phyloP scores from a whole-genome alignment of 1,140 invertebrate genomes.

The Drosophila miranda region DNA sequence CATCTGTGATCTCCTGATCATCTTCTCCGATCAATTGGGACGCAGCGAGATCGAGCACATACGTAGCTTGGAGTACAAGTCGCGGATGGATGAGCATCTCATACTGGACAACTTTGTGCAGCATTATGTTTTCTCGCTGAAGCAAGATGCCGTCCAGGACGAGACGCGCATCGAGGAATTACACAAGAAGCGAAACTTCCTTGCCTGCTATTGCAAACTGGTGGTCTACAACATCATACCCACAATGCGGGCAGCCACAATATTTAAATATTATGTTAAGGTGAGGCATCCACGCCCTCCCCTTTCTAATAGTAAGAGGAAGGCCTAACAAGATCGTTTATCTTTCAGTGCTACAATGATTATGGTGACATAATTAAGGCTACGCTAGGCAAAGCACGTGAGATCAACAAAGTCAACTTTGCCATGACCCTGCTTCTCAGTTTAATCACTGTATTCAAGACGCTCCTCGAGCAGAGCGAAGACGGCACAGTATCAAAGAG shows the following conservation, averaged over 20 bases:
- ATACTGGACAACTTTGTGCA: slow-evolving; percentile 96
- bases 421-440: slow-evolving; percentile 97
- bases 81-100: slow-evolving; percentile 90
- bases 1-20: slow-evolving; percentile 97
- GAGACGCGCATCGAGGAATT: slow-evolving; percentile 97
- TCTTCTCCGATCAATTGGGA: slow-evolving; percentile 94
- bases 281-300: slow-evolving; percentile 82
- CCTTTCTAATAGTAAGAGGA: not conserved
- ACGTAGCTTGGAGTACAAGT: slow-evolving; percentile 90
- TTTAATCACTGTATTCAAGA: slow-evolving; percentile 76
- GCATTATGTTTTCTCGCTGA: slow-evolving; percentile 92
- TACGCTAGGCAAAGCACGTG: slow-evolving; percentile 96
- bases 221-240: slow-evolving; percentile 98
- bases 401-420: slow-evolving; percentile 98
- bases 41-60: slow-evolving; percentile 85
- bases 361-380: slow-evolving; percentile 99
- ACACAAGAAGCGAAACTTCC: slow-evolving; percentile 97
- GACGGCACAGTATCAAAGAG: slow-evolving; percentile 65
- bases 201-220: slow-evolving; percentile 98
- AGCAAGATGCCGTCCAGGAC: slow-evolving; percentile 87
- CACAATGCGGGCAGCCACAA: slow-evolving; percentile 94
- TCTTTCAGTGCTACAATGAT: slow-evolving; percentile 95
- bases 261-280: slow-evolving; percentile 99
- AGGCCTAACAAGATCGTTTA: not conserved
- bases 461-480: slow-evolving; percentile 62